Conservation (phyloP, 2,797 vertebrate species). For the Triplophysa yarkandensis region DNA sequence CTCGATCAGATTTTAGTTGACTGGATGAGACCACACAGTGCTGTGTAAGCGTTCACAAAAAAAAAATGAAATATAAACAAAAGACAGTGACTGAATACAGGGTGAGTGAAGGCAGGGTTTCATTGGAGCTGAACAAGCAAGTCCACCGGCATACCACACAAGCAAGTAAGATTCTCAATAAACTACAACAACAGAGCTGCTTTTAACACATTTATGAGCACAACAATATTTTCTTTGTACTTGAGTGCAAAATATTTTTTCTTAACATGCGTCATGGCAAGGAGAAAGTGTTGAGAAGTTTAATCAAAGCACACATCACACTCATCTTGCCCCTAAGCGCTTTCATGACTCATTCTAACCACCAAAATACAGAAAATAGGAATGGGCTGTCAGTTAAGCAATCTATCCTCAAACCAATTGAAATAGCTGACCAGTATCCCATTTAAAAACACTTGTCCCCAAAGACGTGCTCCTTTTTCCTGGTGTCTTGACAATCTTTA, state of each 20-base stretch:
- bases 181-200: conserved; percentile 28
- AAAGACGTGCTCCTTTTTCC: conserved; percentile 36
- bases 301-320: not conserved
- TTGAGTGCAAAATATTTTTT: too few relatives aligned
- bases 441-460: conserved; percentile 53
- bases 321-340: conserved; percentile 42
- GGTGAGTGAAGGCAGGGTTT: conserved; percentile 11
- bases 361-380: conserved; percentile 60
- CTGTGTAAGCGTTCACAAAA: not conserved
- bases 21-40: not conserved
- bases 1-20: conserved; percentile 28
- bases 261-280: too few relatives aligned
- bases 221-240: too few relatives aligned
- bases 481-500: conserved; percentile 3
- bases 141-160: conserved; percentile 51
- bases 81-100: conserved; percentile 27
- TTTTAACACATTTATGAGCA: too few relatives aligned
- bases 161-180: not conserved
- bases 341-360: conserved; percentile 50
- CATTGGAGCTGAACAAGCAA: conserved; percentile 55
- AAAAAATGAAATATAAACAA: conserved; percentile 21
- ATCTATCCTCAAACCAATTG: conserved; percentile 36
- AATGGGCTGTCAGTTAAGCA: conserved; percentile 27
- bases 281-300: too few relatives aligned
- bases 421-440: conserved; percentile 50